Conservation (phyloP, 2,888 invertebrate species). For the Poecilus cupreus region DNA sequence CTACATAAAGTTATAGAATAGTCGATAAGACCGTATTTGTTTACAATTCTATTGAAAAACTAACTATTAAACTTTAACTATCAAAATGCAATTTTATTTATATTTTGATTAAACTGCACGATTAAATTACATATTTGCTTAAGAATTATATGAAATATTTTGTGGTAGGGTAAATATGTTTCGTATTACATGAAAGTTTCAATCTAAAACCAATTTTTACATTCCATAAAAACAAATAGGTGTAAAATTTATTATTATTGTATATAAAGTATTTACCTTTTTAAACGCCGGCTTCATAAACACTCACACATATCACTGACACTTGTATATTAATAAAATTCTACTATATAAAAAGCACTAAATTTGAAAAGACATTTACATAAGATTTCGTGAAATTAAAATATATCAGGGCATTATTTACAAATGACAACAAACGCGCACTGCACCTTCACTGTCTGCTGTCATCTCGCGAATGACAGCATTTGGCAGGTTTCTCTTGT, state of each 20-base stretch:
- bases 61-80: background rate
- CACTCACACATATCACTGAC: slow-evolving; percentile 15
- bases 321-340: slow-evolving; percentile 19
- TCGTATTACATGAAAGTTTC: too few relatives aligned
- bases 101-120: too few relatives aligned
- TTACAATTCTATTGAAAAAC: background rate
- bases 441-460: slow-evolving; percentile 10
- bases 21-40: too few relatives aligned
- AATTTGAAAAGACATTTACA: slow-evolving; percentile 6
- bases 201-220: too few relatives aligned
- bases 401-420: slow-evolving; percentile 46
- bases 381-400: slow-evolving; percentile 21
- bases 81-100: background rate
- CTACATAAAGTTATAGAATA: background rate
- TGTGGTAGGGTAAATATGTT: too few relatives aligned
- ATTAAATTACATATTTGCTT: too few relatives aligned
- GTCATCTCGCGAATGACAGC: slow-evolving; percentile 47
- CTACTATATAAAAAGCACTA: slow-evolving; percentile 33
- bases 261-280: slow-evolving; percentile 19
- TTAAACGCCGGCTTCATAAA: slow-evolving; percentile 34
- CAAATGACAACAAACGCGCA: slow-evolving; percentile 27
- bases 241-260: too few relatives aligned
- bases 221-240: too few relatives aligned
- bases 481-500: slow-evolving; percentile 4
- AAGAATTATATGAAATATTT: too few relatives aligned